Percentiles rank a stretch among this genome's conserved stretches.
These are phyloP conservation scores for Cettia cetti DNA, from an alignment of 2,113 vertebrate species.

Conservation along the genomic window DNA sequence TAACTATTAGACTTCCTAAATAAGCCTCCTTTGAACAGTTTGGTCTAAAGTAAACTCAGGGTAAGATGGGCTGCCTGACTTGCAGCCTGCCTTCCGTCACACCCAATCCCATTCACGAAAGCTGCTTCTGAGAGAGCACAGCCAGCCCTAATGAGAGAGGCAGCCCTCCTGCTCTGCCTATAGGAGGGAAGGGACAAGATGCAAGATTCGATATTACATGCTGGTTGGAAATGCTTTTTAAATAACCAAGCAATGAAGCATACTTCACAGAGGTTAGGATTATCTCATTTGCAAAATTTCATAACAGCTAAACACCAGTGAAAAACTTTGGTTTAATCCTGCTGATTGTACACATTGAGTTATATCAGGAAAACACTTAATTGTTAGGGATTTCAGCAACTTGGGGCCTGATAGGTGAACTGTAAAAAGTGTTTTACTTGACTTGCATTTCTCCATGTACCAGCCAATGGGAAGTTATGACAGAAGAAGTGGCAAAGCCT, in stretches of 20 bases:
- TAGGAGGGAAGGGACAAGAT: neutral
- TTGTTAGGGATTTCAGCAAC: neutral
- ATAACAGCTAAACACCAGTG: neutral
- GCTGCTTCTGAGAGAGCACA: neutral
- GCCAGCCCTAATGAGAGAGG: neutral
- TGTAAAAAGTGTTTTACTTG: neutral
- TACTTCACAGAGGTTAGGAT: neutral
- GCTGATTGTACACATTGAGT: neutral
- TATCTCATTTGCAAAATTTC: slow-evolving; percentile 8
- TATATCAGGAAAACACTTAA: neutral
- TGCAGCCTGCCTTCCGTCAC: neutral
- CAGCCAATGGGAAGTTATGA: neutral
- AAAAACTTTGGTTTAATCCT: neutral
- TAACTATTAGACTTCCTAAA: neutral
- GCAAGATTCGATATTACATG: neutral
- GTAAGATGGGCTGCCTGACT: neutral
- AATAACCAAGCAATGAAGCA: neutral
- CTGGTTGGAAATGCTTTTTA: neutral
- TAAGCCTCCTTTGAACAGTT: neutral
- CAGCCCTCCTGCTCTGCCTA: neutral
- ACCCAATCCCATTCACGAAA: slow-evolving; percentile 8
- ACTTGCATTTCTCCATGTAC: neutral
- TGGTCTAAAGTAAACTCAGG: neutral
- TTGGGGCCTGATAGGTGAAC: neutral
- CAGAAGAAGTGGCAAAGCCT: neutral